phyloP scores from a whole-genome alignment of 30 jellyfish, hydroid and myxozoan genomes.

The Aurelia coerulea region DNA sequence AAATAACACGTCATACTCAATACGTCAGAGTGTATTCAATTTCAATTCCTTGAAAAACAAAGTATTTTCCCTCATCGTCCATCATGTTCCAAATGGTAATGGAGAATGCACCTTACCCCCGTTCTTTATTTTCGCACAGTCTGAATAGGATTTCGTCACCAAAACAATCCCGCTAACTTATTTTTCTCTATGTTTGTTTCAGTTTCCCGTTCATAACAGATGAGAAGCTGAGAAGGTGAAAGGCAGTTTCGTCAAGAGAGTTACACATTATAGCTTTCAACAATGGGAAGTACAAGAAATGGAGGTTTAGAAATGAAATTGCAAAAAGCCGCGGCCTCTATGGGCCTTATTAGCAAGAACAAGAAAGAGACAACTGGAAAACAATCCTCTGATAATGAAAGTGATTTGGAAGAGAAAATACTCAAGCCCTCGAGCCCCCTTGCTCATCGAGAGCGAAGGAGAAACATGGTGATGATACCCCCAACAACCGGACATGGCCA shows the following conservation, averaged over 20 bases:
- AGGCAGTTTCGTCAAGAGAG: constrained; percentile 8
- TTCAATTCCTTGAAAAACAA: too few relatives aligned
- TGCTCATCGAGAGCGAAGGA: constrained; percentile 2
- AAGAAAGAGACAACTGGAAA: constrained; percentile 7
- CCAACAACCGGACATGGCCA: constrained; percentile 25
- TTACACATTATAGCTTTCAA: background rate
- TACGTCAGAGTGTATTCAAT: too few relatives aligned
- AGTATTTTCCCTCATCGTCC: too few relatives aligned
- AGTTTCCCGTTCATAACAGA: too few relatives aligned
- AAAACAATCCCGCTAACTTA: too few relatives aligned
- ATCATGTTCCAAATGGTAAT: too few relatives aligned
- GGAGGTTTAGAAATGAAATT: constrained; percentile 53
- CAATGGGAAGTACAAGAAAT: constrained; percentile 44
- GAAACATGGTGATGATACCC: constrained; percentile 1
- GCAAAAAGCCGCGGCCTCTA: constrained; percentile 42
- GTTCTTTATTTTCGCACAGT: too few relatives aligned
- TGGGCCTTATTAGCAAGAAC: constrained; percentile 28
- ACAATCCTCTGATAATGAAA: constrained; percentile 25
- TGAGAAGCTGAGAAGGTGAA: too few relatives aligned
- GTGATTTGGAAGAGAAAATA: constrained; percentile 50
- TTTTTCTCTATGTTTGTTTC: too few relatives aligned
- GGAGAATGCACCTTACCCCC: too few relatives aligned
- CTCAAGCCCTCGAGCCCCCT: constrained; percentile 50
- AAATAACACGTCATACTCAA: too few relatives aligned
- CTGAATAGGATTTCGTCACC: too few relatives aligned